Evolutionary conservation across 2,888 invertebrate genomes (phyloP).

Genomic region (Aelia acuminata): DNA sequence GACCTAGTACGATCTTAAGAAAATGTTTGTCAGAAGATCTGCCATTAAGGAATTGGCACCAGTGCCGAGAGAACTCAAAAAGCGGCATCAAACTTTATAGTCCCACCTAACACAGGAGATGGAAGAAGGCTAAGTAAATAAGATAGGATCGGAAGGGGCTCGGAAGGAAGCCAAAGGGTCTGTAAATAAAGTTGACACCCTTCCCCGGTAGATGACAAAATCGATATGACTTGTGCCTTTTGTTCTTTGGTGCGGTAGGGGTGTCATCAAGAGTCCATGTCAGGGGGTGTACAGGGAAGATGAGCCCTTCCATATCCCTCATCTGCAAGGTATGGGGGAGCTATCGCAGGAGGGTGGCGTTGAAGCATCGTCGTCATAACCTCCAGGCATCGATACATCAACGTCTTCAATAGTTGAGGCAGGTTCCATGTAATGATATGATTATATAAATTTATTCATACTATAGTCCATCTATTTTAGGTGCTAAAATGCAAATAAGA

Average conservation of each 20-base stretch:
- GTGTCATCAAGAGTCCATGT: neutral
- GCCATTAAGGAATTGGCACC: slow-evolving; percentile 1
- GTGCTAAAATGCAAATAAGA: no score
- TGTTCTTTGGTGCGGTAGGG: slow-evolving; percentile 1
- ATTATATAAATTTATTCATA: neutral
- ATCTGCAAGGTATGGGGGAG: slow-evolving; percentile 14
- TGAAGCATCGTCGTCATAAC: neutral
- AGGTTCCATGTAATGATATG: neutral
- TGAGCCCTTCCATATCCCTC: neutral
- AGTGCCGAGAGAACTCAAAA: neutral
- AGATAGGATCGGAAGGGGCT: neutral
- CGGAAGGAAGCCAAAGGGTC: slow-evolving; percentile 16
- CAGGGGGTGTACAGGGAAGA: neutral
- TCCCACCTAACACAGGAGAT: neutral
- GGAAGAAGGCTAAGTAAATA: neutral
- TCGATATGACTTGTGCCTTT: slow-evolving; percentile 43
- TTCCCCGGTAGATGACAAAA: neutral
- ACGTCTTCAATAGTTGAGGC: neutral
- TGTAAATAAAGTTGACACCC: slow-evolving; percentile 24
- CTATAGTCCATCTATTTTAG: no score
- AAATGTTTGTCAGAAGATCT: neutral
- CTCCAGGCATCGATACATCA: neutral
- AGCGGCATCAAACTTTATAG: slow-evolving; percentile 17
- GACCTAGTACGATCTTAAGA: neutral
- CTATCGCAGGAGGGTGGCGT: neutral